Evolutionary conservation across 1,140 invertebrate species (phyloP).

Genomic region (Latrodectus geometricus): DNA sequence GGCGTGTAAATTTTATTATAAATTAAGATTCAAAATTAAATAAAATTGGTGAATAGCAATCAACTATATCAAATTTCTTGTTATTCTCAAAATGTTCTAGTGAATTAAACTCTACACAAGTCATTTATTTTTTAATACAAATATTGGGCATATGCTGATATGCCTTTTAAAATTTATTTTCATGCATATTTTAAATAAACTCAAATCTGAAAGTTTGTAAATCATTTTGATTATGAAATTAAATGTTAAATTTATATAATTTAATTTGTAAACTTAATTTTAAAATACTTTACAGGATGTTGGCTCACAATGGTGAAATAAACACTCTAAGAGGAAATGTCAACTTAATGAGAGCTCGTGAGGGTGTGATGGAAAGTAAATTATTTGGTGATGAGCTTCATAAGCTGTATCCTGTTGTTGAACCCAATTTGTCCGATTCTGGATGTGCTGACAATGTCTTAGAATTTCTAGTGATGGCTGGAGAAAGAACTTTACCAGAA

Average conservation of each 20-base stretch:
- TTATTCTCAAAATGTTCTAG: no score
- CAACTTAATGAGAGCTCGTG: conserved; percentile 97
- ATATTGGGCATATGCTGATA: no score
- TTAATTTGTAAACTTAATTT: background rate
- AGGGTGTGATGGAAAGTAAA: conserved; percentile 95
- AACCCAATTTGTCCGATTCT: conserved; percentile 97
- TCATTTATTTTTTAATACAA: no score
- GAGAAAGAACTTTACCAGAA: conserved; percentile 89
- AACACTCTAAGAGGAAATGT: conserved; percentile 98
- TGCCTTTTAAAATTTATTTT: no score
- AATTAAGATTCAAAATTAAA: no score
- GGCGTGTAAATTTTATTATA: no score
- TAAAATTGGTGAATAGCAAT: no score
- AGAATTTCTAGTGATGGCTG: conserved; percentile 95
- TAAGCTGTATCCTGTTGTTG: conserved; percentile 95
- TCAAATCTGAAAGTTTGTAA: background rate
- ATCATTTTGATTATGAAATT: background rate
- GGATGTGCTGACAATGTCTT: conserved; percentile 97
- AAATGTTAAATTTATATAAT: conserved; percentile 20
- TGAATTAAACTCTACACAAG: no score
- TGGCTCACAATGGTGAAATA: conserved; percentile 99
- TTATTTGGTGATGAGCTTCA: conserved; percentile 85
- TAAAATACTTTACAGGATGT: conserved; percentile 75
- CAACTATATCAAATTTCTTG: no score
- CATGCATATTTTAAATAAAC: no score